Base-by-base conservation (phyloP, 2,113 vertebrate species). In the Onychorhynchus coronatus region DNA sequence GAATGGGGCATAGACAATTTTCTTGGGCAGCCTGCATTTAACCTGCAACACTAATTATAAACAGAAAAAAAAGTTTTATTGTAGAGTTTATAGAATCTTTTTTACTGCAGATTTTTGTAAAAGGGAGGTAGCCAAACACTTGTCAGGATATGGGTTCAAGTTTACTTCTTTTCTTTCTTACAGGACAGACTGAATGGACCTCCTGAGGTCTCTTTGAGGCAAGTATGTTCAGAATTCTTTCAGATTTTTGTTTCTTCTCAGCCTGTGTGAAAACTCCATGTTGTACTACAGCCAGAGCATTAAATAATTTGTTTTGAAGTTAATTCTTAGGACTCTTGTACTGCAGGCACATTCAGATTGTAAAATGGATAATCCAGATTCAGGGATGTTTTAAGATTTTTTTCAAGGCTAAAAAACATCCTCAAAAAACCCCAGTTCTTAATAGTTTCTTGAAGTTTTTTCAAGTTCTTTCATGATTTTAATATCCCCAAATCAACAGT, bases 1-100 rank as follows among this genome's bases (percentile, higher is more conserved):
- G 46, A 39, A 17, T 35, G 20, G 3, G 4, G 5, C 1, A 11
- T n/a, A 13, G 62, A 53, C 24, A 53, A 1, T 4, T 9, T 41
- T n/a, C n/a, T 39, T 30, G 30, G 13, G 13, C 5, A 41, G 22
- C 4, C 9, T 22, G 17, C 5, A 6, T 12, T 25, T 25, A 46
- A 19, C 23, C 2, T 10, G 3, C 12, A 91, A 91, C 8, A 5
- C 3, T 55, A 71, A 46, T 27, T n/a, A 68, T 14, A 61, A 68
- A 74, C 7, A 62, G 22, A 31, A 39, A 50, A 44, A 44, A 42
- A 21, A 2, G 1, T 17, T 68, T 59, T 71, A 33, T 50, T 52
- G 3, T 6, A 11, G 4, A 58, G 12, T 66, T 80, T 19, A 31
- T 71, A 41, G 59, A 78, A 49, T 28, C 4, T 8, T 56, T 79